Percentiles rank a stretch among this genome's conserved stretches.
phyloP scores from a whole-genome alignment of 2,888 invertebrate genomes.

The Epinotia nisella region DNA sequence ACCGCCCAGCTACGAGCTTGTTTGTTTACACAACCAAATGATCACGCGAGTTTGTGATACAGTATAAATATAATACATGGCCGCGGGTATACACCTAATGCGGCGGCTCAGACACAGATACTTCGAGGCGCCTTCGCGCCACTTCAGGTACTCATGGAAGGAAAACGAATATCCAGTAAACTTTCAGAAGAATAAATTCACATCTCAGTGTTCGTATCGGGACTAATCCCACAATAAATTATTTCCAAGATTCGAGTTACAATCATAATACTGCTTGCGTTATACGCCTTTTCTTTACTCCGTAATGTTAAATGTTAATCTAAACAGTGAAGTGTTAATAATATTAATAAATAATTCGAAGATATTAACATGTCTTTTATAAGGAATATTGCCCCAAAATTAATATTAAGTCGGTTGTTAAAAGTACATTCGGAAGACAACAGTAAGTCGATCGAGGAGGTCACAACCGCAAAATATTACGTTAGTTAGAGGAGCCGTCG shows the following conservation, averaged over 20 bases:
- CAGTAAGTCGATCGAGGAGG: constrained; percentile 66
- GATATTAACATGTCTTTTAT: constrained; percentile 79
- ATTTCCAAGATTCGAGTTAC: constrained; percentile 51
- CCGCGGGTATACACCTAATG: background rate
- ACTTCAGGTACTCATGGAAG: constrained; percentile 74
- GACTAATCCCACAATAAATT: constrained; percentile 48
- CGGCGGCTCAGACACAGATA: constrained; percentile 45
- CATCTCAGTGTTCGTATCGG: constrained; percentile 48
- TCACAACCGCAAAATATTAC: constrained; percentile 78
- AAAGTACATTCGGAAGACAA: constrained; percentile 74
- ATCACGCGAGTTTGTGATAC: constrained; percentile 79
- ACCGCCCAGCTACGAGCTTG: constrained; percentile 62
- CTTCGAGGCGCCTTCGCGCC: constrained; percentile 55
- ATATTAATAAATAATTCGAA: constrained; percentile 62
- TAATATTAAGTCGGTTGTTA: constrained; percentile 58
- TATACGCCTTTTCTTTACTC: constrained; percentile 57
- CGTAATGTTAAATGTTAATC: constrained; percentile 56
- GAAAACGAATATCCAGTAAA: constrained; percentile 59
- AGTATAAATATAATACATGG: constrained; percentile 49
- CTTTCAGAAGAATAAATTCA: constrained; percentile 49
- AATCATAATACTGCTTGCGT: constrained; percentile 63
- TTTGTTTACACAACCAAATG: constrained; percentile 81
- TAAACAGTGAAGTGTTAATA: constrained; percentile 63
- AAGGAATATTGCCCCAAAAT: constrained; percentile 80
- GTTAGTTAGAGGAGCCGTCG: constrained; percentile 60